Base-by-base conservation (phyloP, 1,140 invertebrate species). In the Pomacea maculata region DNA sequence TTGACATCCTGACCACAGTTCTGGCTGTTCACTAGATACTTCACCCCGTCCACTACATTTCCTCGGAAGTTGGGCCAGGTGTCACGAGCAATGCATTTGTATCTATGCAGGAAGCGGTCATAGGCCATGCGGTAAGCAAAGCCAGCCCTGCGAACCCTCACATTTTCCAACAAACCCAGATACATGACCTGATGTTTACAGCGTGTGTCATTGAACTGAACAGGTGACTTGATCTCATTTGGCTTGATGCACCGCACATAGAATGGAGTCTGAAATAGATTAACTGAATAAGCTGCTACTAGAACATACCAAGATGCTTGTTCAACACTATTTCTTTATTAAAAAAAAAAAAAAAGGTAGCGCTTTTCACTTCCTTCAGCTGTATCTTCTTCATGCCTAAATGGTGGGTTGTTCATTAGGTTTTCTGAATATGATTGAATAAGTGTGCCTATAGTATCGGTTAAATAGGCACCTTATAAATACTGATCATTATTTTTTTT, bases 211-310 rank as follows among this genome's bases (percentile, higher is more conserved):
- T 98, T 95, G 91, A 97, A 96, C 55, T 94, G 91, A 78, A 93
- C 93, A 0, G 97, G 94, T 73, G 96, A 95, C 92, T 99, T 98
- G 14, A 95, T 93, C 86, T 98, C 96, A 90, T 99, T 99, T 17
- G 97, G 97, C 90, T 99, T 99, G 83, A 98, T 86, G 87, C 97
- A 98, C 71, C 97, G 94, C n/a, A 99, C 96, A 92, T 99, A 99
- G 92, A 97, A 98, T 2, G 98, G 97, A 87, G 65, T 84, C 81
- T 84, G 72, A 25, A 71, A 75, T 9, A 76, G 57, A 61, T 61
- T 61, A 11, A 61, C 1, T 45, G 34, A 2, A 45, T 45, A 45
- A 45, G 34, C 34, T 45, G 34, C 34, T 45, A 45, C 34, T 25
- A 45, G 6, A 45, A 45, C 34, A 45, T 45, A 6, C 1, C 2